Percentiles rank a stretch among this genome's conserved stretches.
Evolutionary conservation across 2,113 vertebrate species (phyloP).

Genomic region (Sclerurus mexicanus): DNA sequence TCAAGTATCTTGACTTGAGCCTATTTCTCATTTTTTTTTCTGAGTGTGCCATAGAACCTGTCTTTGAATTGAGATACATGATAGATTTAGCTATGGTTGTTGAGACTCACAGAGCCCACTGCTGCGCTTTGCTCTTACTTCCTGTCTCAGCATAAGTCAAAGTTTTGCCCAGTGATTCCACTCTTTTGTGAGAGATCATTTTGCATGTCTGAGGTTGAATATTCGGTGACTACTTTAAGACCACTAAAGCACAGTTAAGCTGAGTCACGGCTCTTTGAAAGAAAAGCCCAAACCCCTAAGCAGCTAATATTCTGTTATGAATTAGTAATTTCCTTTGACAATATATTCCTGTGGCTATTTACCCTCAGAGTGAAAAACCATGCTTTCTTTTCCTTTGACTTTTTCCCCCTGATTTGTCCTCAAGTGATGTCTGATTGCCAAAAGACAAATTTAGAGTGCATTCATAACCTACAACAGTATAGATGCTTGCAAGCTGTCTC

Average conservation of each 20-base stretch:
- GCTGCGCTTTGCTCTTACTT: neutral
- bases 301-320: neutral
- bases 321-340: neutral
- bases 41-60: neutral
- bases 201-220: fast-evolving
- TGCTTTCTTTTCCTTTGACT: neutral
- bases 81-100: neutral
- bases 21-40: neutral
- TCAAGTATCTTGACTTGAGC: neutral
- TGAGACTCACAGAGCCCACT: neutral
- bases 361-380: neutral
- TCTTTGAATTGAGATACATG: neutral
- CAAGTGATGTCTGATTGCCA: neutral
- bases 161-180: neutral
- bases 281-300: neutral
- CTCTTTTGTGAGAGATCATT: fast-evolving
- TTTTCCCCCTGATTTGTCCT: neutral
- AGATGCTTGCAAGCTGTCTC: neutral
- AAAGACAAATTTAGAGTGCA: neutral
- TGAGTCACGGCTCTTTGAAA: neutral
- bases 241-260: neutral
- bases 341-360: neutral
- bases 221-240: neutral
- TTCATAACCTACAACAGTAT: neutral
- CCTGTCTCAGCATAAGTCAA: neutral